A percentile compares a stretch with the other conserved stretches of the same genome.
These are phyloP conservation scores for Hirudo medicinalis DNA, from an alignment of 1,140 invertebrate genomes.

Conservation along the genomic window DNA sequence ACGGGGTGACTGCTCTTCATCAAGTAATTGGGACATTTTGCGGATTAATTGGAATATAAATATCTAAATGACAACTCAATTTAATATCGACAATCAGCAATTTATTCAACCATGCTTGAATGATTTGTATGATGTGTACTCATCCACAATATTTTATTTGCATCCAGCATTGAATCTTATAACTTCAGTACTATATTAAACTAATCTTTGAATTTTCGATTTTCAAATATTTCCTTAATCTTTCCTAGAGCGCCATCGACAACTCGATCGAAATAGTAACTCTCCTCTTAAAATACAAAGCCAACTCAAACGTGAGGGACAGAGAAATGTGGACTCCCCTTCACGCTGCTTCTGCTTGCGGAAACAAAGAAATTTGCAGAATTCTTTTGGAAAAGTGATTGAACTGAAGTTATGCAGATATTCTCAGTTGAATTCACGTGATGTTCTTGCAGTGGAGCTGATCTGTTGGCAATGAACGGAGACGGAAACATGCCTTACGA, in stretches of 20 bases:
- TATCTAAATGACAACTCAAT: too few relatives aligned
- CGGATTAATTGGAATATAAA: too few relatives aligned
- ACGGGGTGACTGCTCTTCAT: conserved; percentile 92
- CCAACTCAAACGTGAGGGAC: conserved; percentile 93
- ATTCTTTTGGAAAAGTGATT: conserved; percentile 61
- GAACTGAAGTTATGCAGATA: neutral
- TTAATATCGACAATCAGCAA: too few relatives aligned
- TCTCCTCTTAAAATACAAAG: conserved; percentile 81
- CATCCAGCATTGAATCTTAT: too few relatives aligned
- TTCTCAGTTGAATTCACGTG: conserved; percentile 10
- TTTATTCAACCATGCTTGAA: too few relatives aligned
- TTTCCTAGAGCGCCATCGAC: conserved; percentile 82
- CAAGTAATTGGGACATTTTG: conserved; percentile 46
- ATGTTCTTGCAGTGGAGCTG: conserved; percentile 61
- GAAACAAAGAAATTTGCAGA: conserved; percentile 73
- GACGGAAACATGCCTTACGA: conserved; percentile 99
- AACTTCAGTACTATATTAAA: too few relatives aligned
- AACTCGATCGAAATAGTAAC: conserved; percentile 94
- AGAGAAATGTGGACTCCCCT: conserved; percentile 97
- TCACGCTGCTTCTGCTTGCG: conserved; percentile 95
- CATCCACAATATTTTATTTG: too few relatives aligned
- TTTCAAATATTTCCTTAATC: neutral
- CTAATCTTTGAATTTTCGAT: neutral
- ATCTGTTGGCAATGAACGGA: conserved; percentile 92
- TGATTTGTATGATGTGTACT: too few relatives aligned